Base-by-base conservation (phyloP, 2,888 invertebrate species). In the Melieria crassipennis region DNA sequence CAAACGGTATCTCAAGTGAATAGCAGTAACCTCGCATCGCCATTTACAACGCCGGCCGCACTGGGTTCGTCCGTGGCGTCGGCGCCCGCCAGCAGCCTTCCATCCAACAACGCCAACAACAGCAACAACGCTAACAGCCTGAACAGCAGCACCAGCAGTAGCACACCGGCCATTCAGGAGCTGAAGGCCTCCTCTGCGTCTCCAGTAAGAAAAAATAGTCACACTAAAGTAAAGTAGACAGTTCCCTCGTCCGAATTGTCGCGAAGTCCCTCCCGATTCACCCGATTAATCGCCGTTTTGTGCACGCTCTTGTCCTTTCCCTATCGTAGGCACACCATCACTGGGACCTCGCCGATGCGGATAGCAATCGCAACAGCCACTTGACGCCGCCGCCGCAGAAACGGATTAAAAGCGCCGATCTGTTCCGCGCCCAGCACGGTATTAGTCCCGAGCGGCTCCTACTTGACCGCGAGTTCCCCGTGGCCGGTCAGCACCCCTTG, bases 391-490 rank as follows among this genome's bases (percentile, higher is more conserved):
- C 90, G 70, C 92, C 93, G 45, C 91, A 92, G 67, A 92, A 92
- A 82, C 89, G 93, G 80, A 91, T 92, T 76, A 88, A 92, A 80
- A 91, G 92, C 76, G 91, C 91, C 10, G 91, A 92, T 82, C 88
- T 92, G 73, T 91, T 91, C 83, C 90, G 91, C 75, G 91, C 90
- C 57, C 91, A 91, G 80, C 89, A 90, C 58, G 87, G 87, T 72
- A 85, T 87, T 71, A 86, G 85, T 79, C 86, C 87, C n/a, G 86
- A 86, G 72, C 83, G 85, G 58, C 73, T 86, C 69, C 74, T 86
- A 52, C 82, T 88, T 5, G 88, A 88, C 63, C 83, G 85, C 16
- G 86, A 87, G 52, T 83, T 86, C 50, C 84, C 86, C 0, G 82
- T 84, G 4, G 81, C 83, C 48, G 82, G 86, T 10, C 87, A 87